phyloP scores from a whole-genome alignment of 2,888 invertebrate species.

The Caenorhabditis sulstoni region DNA sequence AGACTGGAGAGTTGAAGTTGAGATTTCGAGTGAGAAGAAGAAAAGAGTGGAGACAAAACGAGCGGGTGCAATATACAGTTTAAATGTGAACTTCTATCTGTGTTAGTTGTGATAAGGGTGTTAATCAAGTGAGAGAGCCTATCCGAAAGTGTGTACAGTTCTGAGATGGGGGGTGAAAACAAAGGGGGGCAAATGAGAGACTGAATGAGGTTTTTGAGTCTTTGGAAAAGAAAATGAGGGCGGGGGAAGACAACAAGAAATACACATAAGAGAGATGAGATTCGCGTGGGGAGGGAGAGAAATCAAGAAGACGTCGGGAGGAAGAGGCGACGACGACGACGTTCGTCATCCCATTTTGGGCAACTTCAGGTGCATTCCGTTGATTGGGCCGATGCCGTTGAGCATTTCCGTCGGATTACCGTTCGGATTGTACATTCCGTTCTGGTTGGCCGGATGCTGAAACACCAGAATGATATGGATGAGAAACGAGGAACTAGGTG shows the following conservation, averaged over 20 bases:
- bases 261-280: conserved; percentile 50
- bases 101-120: too few relatives aligned
- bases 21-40: conserved; percentile 35
- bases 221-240: conserved; percentile 2
- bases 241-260: conserved; percentile 17
- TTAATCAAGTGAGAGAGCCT: not conserved
- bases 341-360: conserved; percentile 62
- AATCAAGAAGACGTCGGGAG: conserved; percentile 6
- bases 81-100: not conserved
- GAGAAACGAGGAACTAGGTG: too few relatives aligned
- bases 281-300: conserved; percentile 28
- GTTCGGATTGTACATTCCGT: conserved; percentile 48
- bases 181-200: not conserved
- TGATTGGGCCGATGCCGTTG: conserved; percentile 62
- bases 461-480: too few relatives aligned
- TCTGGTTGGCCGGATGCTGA: conserved; percentile 13
- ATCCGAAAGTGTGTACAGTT: conserved; percentile 26
- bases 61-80: conserved; percentile 6
- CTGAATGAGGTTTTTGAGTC: too few relatives aligned
- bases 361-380: conserved; percentile 63
- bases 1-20: conserved; percentile 13
- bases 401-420: conserved; percentile 59
- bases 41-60: not conserved
- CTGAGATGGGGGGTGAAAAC: conserved; percentile 6
- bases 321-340: conserved; percentile 32